These are phyloP conservation scores for Nowickia ferox DNA, from an alignment of 2,888 invertebrate species.

Conservation along the genomic window DNA sequence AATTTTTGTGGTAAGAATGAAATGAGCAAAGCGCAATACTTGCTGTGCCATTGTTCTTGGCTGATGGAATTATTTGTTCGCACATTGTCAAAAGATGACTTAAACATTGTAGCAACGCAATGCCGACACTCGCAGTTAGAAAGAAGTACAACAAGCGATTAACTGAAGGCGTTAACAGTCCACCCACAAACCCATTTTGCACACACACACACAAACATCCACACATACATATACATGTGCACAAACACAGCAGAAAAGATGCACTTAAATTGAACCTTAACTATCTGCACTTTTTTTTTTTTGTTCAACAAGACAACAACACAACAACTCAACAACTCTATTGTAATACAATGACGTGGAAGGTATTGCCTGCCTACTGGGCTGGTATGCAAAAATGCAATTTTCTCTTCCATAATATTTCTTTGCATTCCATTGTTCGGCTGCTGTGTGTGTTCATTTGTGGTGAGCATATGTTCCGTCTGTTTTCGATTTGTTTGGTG, in stretches of 20 bases:
- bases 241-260: conserved; percentile 25
- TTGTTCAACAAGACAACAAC: neutral
- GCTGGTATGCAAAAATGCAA: conserved; percentile 61
- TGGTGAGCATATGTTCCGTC: conserved; percentile 62
- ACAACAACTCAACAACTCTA: conserved; percentile 19
- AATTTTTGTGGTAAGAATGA: conserved; percentile 18
- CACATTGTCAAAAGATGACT: conserved; percentile 76
- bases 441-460: conserved; percentile 32
- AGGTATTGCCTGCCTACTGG: conserved; percentile 19
- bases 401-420: conserved; percentile 34
- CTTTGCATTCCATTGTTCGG: conserved; percentile 18
- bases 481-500: conserved; percentile 55
- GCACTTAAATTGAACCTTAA: conserved; percentile 54
- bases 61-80: conserved; percentile 82
- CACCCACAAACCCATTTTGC: conserved; percentile 47
- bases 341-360: conserved; percentile 28
- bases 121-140: conserved; percentile 34
- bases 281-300: conserved; percentile 56
- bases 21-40: conserved; percentile 25
- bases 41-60: conserved; percentile 79
- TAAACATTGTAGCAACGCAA: conserved; percentile 56
- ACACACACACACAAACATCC: conserved; percentile 49
- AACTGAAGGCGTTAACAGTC: conserved; percentile 67
- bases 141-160: conserved; percentile 50
- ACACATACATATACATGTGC: neutral